Evolutionary conservation across 2,113 vertebrate species (phyloP).

Genomic region (Ailuropoda melanoleuca): DNA sequence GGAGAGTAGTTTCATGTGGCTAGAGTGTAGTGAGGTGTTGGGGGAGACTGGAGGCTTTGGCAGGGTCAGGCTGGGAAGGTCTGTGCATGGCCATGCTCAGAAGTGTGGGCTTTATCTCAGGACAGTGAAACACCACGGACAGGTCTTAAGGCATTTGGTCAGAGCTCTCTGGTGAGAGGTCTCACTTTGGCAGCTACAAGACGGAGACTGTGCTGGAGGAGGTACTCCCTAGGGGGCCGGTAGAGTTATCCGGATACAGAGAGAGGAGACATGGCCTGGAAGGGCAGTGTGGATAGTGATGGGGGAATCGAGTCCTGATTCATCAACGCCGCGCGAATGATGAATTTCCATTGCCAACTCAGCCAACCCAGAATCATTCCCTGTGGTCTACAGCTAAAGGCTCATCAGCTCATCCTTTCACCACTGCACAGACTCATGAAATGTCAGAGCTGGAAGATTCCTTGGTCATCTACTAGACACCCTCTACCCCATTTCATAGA

Average conservation of each 20-base stretch:
- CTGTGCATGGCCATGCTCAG: not conserved
- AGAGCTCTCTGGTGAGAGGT: not conserved
- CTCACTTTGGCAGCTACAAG: not conserved
- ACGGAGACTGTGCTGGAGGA: fast-evolving
- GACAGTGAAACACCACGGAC: not conserved
- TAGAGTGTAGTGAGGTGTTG: fast-evolving
- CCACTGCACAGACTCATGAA: not conserved
- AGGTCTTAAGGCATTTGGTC: not conserved
- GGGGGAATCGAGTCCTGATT: not conserved
- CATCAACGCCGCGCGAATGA: not conserved
- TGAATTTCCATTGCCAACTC: not conserved
- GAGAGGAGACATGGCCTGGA: not conserved
- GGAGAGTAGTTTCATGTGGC: not conserved
- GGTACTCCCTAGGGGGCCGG: not conserved
- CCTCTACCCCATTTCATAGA: not conserved
- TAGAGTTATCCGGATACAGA: not conserved
- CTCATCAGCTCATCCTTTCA: not conserved
- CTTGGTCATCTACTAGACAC: not conserved
- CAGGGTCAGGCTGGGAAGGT: not conserved
- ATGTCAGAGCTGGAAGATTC: not conserved
- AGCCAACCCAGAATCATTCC: not conserved
- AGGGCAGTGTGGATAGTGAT: not conserved
- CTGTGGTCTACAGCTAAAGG: not conserved
- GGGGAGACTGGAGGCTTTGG: not conserved
- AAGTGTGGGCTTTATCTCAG: not conserved